phyloP scores from a whole-genome alignment of 2,888 invertebrate species.

The Ochlodes sylvanus region DNA sequence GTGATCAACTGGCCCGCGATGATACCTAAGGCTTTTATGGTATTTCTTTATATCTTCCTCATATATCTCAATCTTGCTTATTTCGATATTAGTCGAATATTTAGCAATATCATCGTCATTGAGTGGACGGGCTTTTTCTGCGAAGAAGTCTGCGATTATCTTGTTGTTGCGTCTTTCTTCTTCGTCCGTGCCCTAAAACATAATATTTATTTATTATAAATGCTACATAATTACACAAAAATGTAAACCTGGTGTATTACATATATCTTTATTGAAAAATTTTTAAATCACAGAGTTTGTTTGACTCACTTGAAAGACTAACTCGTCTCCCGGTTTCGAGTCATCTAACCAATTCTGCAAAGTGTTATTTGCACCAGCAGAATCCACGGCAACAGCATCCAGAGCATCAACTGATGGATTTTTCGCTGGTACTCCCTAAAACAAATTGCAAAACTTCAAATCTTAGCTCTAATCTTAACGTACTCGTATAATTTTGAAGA shows the following conservation, averaged over 20 bases:
- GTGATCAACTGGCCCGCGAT: constrained; percentile 12
- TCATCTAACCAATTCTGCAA: background rate
- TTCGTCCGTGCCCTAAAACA: constrained; percentile 7
- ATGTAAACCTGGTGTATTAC: no score
- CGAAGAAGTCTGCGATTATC: constrained; percentile 20
- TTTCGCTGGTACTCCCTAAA: background rate
- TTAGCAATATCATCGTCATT: constrained; percentile 5
- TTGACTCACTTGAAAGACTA: background rate
- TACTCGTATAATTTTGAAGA: no score
- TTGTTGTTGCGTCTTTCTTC: background rate
- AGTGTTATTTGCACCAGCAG: background rate
- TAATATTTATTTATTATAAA: no score
- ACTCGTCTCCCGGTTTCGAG: background rate
- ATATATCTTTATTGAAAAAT: no score
- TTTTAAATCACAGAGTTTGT: background rate
- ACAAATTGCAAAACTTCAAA: background rate
- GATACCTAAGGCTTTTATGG: constrained; percentile 8
- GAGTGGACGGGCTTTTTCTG: constrained; percentile 8
- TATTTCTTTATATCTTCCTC: constrained; percentile 21
- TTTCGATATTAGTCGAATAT: constrained; percentile 6
- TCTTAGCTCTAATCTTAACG: no score
- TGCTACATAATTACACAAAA: no score
- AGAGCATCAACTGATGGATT: background rate
- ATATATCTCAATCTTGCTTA: constrained; percentile 28
- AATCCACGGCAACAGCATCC: no score